Conservation (phyloP, 2,888 invertebrate genomes). For the Pomacea canaliculata region DNA sequence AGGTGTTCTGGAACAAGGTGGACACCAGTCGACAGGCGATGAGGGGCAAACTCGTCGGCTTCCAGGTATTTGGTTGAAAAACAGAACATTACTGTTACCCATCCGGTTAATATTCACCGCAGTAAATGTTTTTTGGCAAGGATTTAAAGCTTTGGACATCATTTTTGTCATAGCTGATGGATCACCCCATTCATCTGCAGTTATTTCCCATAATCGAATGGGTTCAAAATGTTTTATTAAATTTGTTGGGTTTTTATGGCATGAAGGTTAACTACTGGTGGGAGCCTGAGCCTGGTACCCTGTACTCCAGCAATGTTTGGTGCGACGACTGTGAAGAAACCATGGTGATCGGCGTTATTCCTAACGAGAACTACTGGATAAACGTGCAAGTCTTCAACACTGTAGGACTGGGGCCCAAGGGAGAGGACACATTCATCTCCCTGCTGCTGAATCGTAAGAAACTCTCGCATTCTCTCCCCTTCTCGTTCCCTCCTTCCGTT, state of each 20-base stretch:
- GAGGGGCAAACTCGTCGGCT: conserved; percentile 90
- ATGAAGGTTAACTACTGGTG: conserved; percentile 38
- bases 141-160: too few relatives aligned
- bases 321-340: conserved; percentile 87
- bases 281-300: neutral
- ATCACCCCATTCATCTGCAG: too few relatives aligned
- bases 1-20: conserved; percentile 90
- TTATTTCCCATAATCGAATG: too few relatives aligned
- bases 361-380: conserved; percentile 92
- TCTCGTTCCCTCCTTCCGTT: too few relatives aligned
- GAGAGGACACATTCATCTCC: conserved; percentile 76
- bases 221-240: too few relatives aligned
- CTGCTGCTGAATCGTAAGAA: conserved; percentile 44
- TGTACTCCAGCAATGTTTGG: conserved; percentile 15
- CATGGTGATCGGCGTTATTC: conserved; percentile 90
- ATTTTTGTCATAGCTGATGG: too few relatives aligned
- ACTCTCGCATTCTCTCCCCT: too few relatives aligned
- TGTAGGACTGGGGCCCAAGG: conserved; percentile 95
- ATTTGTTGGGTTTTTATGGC: too few relatives aligned
- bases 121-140: too few relatives aligned
- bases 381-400: conserved; percentile 95
- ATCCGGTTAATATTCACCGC: too few relatives aligned
- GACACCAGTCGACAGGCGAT: conserved; percentile 86
- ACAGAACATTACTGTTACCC: too few relatives aligned
- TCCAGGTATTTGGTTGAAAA: conserved; percentile 75